Base-by-base conservation (phyloP, 1,140 invertebrate species). In the Cyphomyrmex costatus region DNA sequence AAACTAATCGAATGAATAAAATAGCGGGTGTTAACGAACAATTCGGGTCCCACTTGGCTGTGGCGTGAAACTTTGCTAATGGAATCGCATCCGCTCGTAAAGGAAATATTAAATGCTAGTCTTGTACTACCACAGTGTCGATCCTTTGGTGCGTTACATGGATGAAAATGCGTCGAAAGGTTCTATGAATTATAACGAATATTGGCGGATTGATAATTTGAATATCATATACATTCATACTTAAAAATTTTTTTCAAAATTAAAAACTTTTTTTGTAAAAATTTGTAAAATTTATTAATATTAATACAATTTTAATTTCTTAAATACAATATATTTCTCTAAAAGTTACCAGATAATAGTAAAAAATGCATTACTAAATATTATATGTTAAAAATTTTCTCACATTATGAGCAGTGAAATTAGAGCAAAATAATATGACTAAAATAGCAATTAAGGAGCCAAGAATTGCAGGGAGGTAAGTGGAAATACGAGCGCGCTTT, bases 1-100 rank as follows among this genome's bases (percentile, higher is more conserved):
- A 86, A 92, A 91, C 92, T 91, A 91, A 92, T 92, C 89, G 89
- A 91, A 92, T 92, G 91, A 92, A 92, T 92, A 92, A 92, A 89
- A 89, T 84, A 92, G 90, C 78, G 73, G 58, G 61, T 58, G 86
- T 91, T 91, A 89, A 90, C 86, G 90, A 90, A 92, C 84, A 86
- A 88, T 82, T 88, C 63, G 82, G 53, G 68, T 91, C 91, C 87
- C 91, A 88, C 85, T 90, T 89, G 86, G 86, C 68, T 66, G 53
- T 61, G 80, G 85, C 46, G 36, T 76, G 84, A 86, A 93, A 92
- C 91, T 93, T 93, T 89, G 77, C 79, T 93, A 93, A 93, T 93
- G 88, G 92, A 93, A 93, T 93, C 91, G 92, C 83, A 73, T 76
- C 56, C 80, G 77, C 89, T 90, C 74, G 85, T 90, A 88, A 92